These are phyloP conservation scores for Patella caerulea DNA, from an alignment of 2,888 invertebrate species.

Conservation along the genomic window DNA sequence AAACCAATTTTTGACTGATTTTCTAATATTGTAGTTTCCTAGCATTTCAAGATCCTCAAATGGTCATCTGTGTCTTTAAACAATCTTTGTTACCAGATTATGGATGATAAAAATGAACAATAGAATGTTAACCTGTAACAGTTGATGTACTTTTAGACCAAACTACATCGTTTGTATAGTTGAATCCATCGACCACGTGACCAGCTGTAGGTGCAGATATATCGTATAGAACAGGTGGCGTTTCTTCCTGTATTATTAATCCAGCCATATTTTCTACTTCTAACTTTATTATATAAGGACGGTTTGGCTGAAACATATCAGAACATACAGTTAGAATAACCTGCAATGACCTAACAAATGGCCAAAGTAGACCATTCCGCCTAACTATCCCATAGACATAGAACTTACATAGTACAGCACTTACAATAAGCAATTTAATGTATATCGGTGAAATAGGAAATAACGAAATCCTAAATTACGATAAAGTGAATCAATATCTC, in stretches of 20 bases:
- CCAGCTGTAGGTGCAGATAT: slow-evolving; percentile 34
- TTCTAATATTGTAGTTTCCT: too few species aligned
- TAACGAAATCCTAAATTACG: too few species aligned
- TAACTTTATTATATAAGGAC: slow-evolving; percentile 36
- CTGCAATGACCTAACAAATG: too few species aligned
- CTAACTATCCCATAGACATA: neutral
- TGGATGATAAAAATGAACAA: neutral
- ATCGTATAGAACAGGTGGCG: slow-evolving; percentile 39
- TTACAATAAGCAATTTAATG: neutral
- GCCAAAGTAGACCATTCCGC: too few species aligned
- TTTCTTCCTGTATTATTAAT: slow-evolving; percentile 11
- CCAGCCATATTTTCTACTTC: slow-evolving; percentile 40
- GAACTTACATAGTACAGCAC: neutral
- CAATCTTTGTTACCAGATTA: neutral
- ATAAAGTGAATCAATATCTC: too few species aligned
- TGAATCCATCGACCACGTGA: slow-evolving; percentile 35
- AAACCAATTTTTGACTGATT: too few species aligned
- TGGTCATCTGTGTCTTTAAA: neutral
- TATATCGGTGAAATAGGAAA: too few species aligned
- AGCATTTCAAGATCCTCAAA: too few species aligned
- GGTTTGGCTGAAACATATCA: neutral
- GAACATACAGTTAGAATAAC: neutral
- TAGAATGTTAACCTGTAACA: slow-evolving; percentile 31
- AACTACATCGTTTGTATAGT: slow-evolving; percentile 33
- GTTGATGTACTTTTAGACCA: slow-evolving; percentile 35